Evolutionary conservation across 35 echinoderm and acorn worm species (phyloP).

Genomic region (Ptychodera flava): DNA sequence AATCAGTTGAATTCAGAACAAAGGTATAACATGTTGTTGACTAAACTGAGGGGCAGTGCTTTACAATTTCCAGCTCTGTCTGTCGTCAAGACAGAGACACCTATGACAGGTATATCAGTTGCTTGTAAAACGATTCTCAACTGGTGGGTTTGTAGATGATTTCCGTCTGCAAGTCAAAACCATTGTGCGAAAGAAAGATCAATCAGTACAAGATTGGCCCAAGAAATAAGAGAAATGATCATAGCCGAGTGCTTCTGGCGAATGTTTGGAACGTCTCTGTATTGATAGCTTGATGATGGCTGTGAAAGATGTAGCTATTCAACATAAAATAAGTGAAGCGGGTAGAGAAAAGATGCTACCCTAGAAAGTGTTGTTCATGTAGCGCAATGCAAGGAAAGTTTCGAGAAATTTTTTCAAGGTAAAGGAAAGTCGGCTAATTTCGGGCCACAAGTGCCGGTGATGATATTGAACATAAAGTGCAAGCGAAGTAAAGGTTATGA

Average conservation of each 20-base stretch:
- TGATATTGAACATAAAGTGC: no score
- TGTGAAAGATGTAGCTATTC: no score
- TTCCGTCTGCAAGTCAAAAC: neutral
- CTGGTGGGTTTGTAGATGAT: neutral
- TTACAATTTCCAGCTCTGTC: neutral
- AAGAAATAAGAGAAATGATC: neutral
- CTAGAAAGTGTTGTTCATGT: no score
- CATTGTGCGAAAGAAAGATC: neutral
- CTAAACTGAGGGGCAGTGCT: neutral
- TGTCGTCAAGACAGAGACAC: neutral
- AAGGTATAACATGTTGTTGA: neutral
- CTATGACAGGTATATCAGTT: neutral
- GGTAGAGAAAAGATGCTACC: no score
- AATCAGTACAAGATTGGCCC: neutral
- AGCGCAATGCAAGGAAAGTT: no score
- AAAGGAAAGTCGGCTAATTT: no score
- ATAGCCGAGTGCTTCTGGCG: neutral
- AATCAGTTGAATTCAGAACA: neutral
- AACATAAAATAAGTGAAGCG: no score
- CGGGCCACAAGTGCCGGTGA: no score
- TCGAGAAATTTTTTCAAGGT: no score
- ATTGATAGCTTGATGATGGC: no score
- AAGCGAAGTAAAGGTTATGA: no score
- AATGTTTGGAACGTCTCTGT: neutral
- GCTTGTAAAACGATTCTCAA: neutral